Base-by-base conservation (phyloP, 64 coral and sea anemone genomes). In the Hydrozoanthus tunicans region DNA sequence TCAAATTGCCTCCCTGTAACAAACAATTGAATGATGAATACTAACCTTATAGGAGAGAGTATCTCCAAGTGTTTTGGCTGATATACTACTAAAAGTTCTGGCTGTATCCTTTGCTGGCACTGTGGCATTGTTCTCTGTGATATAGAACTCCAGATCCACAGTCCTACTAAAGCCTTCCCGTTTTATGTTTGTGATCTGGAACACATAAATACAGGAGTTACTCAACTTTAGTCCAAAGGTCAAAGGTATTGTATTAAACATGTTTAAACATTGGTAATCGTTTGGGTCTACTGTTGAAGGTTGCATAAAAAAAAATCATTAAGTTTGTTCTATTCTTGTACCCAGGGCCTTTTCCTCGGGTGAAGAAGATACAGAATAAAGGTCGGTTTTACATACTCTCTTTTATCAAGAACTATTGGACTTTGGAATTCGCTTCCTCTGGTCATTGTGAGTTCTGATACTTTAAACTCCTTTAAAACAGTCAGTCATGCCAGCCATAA, bases 141-240 rank as follows among this genome's bases (percentile, higher is more conserved):
- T 81, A 15, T 57, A 81, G 26, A 89, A 96, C 53, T 79, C 75
- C 23, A 96, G 81, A 15, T 73, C 63, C 4, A 91, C 89, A 76
- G 79, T 83, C 0, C 15, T 72, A 76, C 57, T 80, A 70, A 93
- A 83, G 55, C 83, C 63, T 67, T 84, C 54, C 15, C 90, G 93
- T 72, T 92, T 8, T 51, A 94, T 92, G 64, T 89, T 89, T 53
- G 73, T 77, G 78, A 96, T 91, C 95, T 96, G 71, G 25, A 14
- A 70, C 72, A 5, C 15, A 85, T 13, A 63, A 43, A 43, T 43
- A 43, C 32, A 43, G 32, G 32, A 43, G 32, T 43, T 43, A 43
- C 32, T 43, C 32, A 43, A 43, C 32, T 54, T 26, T 61, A 8
- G 23, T 6, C 24, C 25, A 68, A 68, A 68, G n/a, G 5, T 3